Evolutionary conservation across 2,888 invertebrate species (phyloP).

Genomic region (Plebejus argus): DNA sequence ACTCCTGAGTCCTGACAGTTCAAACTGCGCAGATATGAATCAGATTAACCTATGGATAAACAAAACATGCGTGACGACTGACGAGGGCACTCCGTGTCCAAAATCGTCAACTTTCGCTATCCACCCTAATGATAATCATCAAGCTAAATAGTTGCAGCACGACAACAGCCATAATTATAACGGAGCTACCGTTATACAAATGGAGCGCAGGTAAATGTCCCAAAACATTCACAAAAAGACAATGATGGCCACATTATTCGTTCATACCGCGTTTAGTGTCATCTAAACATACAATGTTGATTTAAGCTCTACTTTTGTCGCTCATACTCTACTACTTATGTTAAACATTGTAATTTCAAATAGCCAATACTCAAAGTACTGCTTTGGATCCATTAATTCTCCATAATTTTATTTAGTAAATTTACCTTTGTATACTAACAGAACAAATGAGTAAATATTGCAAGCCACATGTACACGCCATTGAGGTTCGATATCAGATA

Average conservation of each 20-base stretch:
- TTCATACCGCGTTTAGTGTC: background rate
- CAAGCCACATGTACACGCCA: slow-evolving; percentile 16
- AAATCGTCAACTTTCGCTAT: slow-evolving; percentile 59
- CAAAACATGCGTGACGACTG: slow-evolving; percentile 54
- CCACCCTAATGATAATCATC: slow-evolving; percentile 59
- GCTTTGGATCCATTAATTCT: background rate
- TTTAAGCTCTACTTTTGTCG: background rate
- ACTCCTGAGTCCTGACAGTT: no score
- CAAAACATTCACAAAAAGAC: background rate
- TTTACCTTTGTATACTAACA: background rate
- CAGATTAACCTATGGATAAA: background rate
- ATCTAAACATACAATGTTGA: background rate
- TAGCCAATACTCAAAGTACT: background rate
- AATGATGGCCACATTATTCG: background rate
- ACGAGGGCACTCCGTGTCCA: slow-evolving; percentile 64
- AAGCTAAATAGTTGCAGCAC: slow-evolving; percentile 66
- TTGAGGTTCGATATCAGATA: slow-evolving; percentile 19
- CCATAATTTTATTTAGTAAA: background rate
- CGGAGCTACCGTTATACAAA: slow-evolving; percentile 32
- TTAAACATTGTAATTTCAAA: background rate
- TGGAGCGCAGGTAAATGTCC: background rate
- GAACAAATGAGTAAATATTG: background rate
- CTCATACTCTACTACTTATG: background rate
- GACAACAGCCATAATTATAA: slow-evolving; percentile 61
- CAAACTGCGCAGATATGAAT: background rate